Base-by-base conservation (phyloP, 37 sponge, comb jelly and placozoan species). In the Agelas oroides region DNA sequence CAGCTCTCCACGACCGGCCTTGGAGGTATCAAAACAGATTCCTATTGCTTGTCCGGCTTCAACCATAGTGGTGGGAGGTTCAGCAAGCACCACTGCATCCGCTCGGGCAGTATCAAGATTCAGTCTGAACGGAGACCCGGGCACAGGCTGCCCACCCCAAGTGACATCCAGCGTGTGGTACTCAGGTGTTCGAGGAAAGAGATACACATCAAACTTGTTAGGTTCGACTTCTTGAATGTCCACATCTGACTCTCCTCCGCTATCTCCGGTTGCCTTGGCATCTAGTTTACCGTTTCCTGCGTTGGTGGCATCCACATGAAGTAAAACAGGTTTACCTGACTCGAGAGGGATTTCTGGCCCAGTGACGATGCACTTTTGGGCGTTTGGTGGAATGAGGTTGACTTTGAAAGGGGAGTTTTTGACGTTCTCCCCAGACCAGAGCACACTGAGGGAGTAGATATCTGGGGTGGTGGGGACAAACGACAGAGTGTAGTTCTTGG, bases 61-160 rank as follows among this genome's bases (percentile, higher is more conserved):
- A 1, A 89, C 38, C 70, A 61, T 82, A 30, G 77, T 65, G 32
- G 72, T 71, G 56, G 84, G 84, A 27, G 84, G 89, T 38, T 83
- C 84, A 59, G 52, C 73, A 55, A 89, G 71, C 30, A 70, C 14
- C 1, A 89, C 89, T 37, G 59, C 69, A 32, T 83, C 84, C 0
- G 89, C 84, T 60, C 69, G 63, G 16, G 89, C 46, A 20, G 89
- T 59, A 46, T 28, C 39, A 31, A 84, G 64, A 30, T 83, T 63
- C 25, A 92, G 41, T 36, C n/a, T 72, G 69, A 92, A 92, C 33
- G 92, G 88, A 58, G 88, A 70, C n/a, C 92, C 85, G 0, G 79
- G 84, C 17, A 92, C 85, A 19, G 52, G 20, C 23, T 67, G 19
- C 0, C 65, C 88, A 18, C 71, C 68, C 88, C 88, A 92, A 14